Evolutionary conservation across 2,113 vertebrate genomes (phyloP), one percentile per base, ranked within the genome.

Genomic region (Poeciliopsis prolifica): DNA sequence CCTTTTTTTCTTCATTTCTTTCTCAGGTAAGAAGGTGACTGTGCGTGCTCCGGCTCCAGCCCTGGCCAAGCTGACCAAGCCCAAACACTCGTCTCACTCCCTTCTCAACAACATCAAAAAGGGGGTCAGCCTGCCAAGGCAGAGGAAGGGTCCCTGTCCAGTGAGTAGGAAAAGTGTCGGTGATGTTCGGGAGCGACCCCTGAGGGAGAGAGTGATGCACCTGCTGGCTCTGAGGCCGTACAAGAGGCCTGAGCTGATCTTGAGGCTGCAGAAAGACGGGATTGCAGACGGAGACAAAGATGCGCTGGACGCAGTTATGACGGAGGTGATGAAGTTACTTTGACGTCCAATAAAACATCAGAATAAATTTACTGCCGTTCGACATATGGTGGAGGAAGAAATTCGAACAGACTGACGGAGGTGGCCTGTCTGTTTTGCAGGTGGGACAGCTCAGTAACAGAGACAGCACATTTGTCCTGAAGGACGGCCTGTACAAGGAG

Each of bases 181-280:
- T 4, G 88, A 88, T 0, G 87, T 97, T 74, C 92, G 94, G 24
- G 93, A 94, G 83, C 91, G 94, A 74, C 96, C 96, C 29, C 95
- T 97, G 74, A 93, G 93, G 51, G 97, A 98, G 65, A 93, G 97
- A 15, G 92, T 98, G 9, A 90, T 95, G 33, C 97, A 98, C 88
- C 93, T 98, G 83, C 93, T 98, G 94, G 97, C 96, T 3, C 95
- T 98, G 75, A 96, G 97, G 91, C 96, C 97, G n/a, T 98, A 98
- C 82, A 95, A 94, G 88, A 96, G 95, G 82, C 95, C 97, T 0
- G 97, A 98, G 68, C 91, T 98, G 75, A 94, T 98, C 77, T 86
- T 98, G 78, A 92, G 97, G 77, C 90, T 98, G 74, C 96, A 97
- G 93, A 96, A 93, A 80, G 97, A 98, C 0, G 96, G 96, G 29